Base-by-base conservation (phyloP, 2,797 vertebrate species). In the Spinibarbus caldwelli region DNA sequence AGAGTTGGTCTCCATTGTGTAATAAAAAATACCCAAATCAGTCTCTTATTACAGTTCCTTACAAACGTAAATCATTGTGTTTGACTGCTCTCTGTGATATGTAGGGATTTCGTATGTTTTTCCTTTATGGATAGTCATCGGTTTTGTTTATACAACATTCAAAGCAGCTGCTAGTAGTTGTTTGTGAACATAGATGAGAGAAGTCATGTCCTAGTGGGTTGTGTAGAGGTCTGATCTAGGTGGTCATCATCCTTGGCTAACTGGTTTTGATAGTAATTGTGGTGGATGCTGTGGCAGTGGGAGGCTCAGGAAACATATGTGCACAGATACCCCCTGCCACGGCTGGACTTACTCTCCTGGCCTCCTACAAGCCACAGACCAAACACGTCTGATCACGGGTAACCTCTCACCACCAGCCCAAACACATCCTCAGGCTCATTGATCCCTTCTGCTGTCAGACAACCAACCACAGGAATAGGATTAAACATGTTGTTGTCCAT, bases 211-310 rank as follows among this genome's bases (percentile, higher is more conserved):
- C 11, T 70, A 14, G 23, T 14, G 29, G 15, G 64, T 67, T 31
- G 36, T 7, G 4, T n/a, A 70, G n/a, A 62, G 26, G 59, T 64
- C n/a, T 68, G 19, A 73, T 73, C 26, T 73, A 15, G 21, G 21
- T 76, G 73, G 73, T 76, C 47, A 76, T 54, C 8, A 1, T 76
- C 31, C 29, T 23, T 38, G 73, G 31, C 12, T n/a, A 15, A 57
- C 31, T 36, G 73, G 73, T 76, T n/a, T 76, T 76, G 31, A 77
- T 38, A 36, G 34, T 54, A n/a, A 57, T 38, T 57, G 31, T 57
- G 31, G 19, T 76, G 47, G 73, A 54, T 76, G 47, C 29, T 36
- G 11, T 38, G 66, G 31, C 4, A 38, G 66, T 23, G 73, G 21
- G 45, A 7, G 49, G 49, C 11, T 76, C 73, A 54, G 49, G 29